These are phyloP conservation scores for Tauraco hartlaubi DNA, from an alignment of 2,797 vertebrate genomes.

Conservation along the genomic window DNA sequence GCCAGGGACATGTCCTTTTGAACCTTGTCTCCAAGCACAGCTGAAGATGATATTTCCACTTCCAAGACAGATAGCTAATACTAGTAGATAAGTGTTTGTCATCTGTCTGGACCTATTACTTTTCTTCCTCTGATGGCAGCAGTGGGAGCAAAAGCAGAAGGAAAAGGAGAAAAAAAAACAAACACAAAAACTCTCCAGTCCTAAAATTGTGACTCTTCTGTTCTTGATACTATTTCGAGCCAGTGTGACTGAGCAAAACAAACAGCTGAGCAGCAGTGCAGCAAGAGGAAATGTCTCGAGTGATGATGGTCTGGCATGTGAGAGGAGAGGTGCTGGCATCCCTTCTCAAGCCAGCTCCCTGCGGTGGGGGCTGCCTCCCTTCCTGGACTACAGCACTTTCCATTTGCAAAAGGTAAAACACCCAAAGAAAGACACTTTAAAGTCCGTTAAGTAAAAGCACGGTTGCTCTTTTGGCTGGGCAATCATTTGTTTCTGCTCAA, in stretches of 20 bases:
- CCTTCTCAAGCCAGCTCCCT: not conserved
- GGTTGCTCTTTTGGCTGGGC: not conserved
- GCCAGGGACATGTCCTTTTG: not conserved
- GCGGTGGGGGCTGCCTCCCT: fast-evolving
- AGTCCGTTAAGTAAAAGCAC: fast-evolving
- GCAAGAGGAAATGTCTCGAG: not conserved
- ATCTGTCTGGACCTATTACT: not conserved
- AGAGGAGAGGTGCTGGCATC: not conserved
- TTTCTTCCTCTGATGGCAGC: not conserved
- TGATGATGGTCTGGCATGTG: fast-evolving
- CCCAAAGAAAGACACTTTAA: not conserved
- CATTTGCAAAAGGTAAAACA: fast-evolving
- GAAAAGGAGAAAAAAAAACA: not conserved
- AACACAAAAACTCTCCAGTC: not conserved
- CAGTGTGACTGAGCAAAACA: not conserved
- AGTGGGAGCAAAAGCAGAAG: not conserved
- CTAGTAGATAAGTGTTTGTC: not conserved
- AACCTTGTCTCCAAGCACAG: not conserved
- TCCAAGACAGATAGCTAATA: not conserved
- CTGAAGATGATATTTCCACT: not conserved
- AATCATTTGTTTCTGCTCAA: fast-evolving
- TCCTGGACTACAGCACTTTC: not conserved
- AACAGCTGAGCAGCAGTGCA: not conserved
- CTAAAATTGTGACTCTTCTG: not conserved
- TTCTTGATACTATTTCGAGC: not conserved